Evolutionary conservation across 1,140 invertebrate genomes (phyloP), one percentile per base, ranked within the genome.

Genomic region (Meteorus sp.): DNA sequence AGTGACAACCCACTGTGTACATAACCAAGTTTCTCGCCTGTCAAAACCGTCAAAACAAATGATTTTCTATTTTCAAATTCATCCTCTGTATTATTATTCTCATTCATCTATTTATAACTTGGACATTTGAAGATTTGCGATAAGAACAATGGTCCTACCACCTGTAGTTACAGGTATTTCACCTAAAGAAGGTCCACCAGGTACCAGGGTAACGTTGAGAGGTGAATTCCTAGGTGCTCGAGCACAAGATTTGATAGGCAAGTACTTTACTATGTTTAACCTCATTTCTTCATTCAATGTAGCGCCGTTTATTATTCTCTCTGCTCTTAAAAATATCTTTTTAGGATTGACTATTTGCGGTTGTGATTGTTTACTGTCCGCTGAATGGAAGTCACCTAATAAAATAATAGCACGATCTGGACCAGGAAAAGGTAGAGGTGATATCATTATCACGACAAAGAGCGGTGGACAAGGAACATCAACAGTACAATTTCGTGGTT

Each of bases 361-460:
- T 0, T 91, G 92, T 66, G 95, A 99, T 69, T 98, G 96, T 74
- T 74, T 96, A 1, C 78, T 98, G 43, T 94, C 95, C 35, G 94
- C 94, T 0, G 96, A 99, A 85, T 99, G 97, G 97, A 95, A 97
- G 73, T 96, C 94, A 1, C 85, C 89, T 13, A 99, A 95, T 68
- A 99, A 99, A 84, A 97, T 99, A 61, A 89, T 98, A 37, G 95
- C 95, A 0, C 85, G 96, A 59, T 95, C 95, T 23, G 95, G 95
- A 0, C 88, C 93, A 11, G 93, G 93, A 4, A 96, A 96, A 80
- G 94, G 94, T 3, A 88, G 90, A 63, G 97, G 97, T 0, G 96
- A 99, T 73, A 95, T 99, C 61, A 93, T 98, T 67, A 89, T 99
- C 0, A 91, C 89, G 1, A 99, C 97, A 0, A 82, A 83, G 54